Evolutionary conservation across 2,888 invertebrate genomes (phyloP), one percentile per base, ranked within the genome.

Genomic region (Herminia tarsipennalis): DNA sequence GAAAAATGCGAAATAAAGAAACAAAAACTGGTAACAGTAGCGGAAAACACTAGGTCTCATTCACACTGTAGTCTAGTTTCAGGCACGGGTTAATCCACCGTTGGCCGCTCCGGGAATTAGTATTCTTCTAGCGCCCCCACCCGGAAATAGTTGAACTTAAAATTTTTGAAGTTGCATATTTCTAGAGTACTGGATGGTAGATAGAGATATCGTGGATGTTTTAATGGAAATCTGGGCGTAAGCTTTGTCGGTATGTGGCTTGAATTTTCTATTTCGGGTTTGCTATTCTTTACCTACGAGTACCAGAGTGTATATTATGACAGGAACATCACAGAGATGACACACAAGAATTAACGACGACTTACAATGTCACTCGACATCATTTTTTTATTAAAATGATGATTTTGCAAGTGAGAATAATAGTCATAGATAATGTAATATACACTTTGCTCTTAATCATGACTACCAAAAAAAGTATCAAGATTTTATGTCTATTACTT

Each of bases 61-160:
- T 66, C 58, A 56, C 65, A 67, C 65, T 37, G 41, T 56, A 41
- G 46, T 38, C 29, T 41, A 56, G 73, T 75, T 76, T 69, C 43
- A 60, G 62, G 46, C 44, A 40, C 43, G 57, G 57, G 75, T 68
- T 74, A 75, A 76, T 75, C 76, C 69, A 49, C 42, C 49, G 55
- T 22, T 47, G 54, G 57, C 64, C 55, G 63, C 68, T 41, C 40
- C 47, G 50, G 55, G 74, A 68, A 78, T 78, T 76, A 76, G 73
- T 78, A 78, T 78, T 78, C 78, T 75, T 72, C 68, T 60, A 62
- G 64, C 65, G 66, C 48, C 58, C 47, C 59, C 59, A 51, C 52
- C 56, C 62, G 67, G 68, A 70, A 76, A 73, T 73, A 76, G 67
- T 69, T 68, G 44, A 68, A 66, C 70, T 71, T 73, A 67, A 70